A percentile compares a stretch with the other conserved stretches of the same genome.
Conservation (phyloP, 2,797 vertebrate genomes). For the Galagoides demidoff region DNA sequence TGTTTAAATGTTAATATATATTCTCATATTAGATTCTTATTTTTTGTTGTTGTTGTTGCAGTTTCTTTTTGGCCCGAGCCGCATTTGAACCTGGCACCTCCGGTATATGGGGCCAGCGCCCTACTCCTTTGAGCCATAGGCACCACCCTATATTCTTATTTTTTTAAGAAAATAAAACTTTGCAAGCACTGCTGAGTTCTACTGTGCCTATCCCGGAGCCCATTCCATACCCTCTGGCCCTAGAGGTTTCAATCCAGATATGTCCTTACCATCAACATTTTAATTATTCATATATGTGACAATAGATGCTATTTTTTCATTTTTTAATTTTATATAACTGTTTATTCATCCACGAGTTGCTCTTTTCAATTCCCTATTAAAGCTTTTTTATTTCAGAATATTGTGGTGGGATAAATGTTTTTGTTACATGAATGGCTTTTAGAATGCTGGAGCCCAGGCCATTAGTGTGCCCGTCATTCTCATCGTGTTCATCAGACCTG, state of each 20-base stretch:
- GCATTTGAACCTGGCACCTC: no score
- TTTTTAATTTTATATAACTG: slow-evolving; percentile 19
- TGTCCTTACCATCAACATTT: background rate
- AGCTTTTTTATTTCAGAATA: background rate
- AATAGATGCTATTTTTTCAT: background rate
- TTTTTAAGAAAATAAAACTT: background rate
- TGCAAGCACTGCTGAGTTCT: background rate
- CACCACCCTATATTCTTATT: background rate
- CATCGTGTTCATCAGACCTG: no score
- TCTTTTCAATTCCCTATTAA: slow-evolving; percentile 30
- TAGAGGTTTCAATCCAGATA: background rate
- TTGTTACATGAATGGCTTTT: no score
- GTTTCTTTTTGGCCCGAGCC: no score
- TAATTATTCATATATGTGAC: background rate
- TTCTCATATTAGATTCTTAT: background rate
- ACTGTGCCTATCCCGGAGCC: background rate
- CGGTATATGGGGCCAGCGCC: no score
- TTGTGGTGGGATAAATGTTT: no score
- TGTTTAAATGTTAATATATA: background rate
- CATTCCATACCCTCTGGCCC: background rate
- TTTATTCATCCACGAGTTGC: slow-evolving; percentile 15
- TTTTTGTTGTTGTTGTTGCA: no score
- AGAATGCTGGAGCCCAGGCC: no score
- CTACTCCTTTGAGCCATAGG: no score
- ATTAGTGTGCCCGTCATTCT: no score